Evolutionary conservation across 2,888 invertebrate genomes (phyloP), one percentile per base, ranked within the genome.

Genomic region (Lycaena phlaeas): DNA sequence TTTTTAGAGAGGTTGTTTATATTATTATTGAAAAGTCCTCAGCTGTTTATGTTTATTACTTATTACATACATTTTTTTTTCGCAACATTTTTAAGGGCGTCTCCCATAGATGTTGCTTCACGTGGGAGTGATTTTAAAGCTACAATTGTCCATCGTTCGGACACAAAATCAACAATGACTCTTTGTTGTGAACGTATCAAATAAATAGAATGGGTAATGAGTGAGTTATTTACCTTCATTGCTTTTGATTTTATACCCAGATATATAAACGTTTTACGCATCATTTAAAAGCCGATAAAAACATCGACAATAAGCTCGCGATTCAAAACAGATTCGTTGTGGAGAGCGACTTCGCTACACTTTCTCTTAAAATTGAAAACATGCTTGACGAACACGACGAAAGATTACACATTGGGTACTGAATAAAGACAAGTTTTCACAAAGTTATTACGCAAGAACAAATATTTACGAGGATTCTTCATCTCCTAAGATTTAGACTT

Each of bases 111-210:
- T 56, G 36, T 64, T 59, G 56, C 59, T 57, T 57, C 56, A 63
- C 67, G 59, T 71, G 74, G 75, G 76, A 67, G 70, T 64, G 68
- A 54, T 50, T 53, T 48, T 55, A 34, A 55, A 52, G 55, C 56
- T 55, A 70, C 72, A 68, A 73, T 72, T 61, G 61, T 59, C 60
- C 59, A 52, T 51, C 60, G 68, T 64, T 68, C 62, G 61, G 51
- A 39, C 49, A 75, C 68, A 73, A 74, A 61, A 61, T 56, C 49
- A 64, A 75, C 72, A 77, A 73, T 68, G 61, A 64, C 64, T 61
- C 61, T 72, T 75, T 75, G 51, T 60, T 56, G 46, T 17, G 27
- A 30, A 27, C 31, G 38, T 38, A 38, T 29, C 27, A 29, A 38
- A 38, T 25, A 38, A 31, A 18, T 27, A 15, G 26, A 7, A 31